These are phyloP conservation scores for Cairina moschata DNA, from an alignment of 2,113 vertebrate genomes.

Conservation along the genomic window DNA sequence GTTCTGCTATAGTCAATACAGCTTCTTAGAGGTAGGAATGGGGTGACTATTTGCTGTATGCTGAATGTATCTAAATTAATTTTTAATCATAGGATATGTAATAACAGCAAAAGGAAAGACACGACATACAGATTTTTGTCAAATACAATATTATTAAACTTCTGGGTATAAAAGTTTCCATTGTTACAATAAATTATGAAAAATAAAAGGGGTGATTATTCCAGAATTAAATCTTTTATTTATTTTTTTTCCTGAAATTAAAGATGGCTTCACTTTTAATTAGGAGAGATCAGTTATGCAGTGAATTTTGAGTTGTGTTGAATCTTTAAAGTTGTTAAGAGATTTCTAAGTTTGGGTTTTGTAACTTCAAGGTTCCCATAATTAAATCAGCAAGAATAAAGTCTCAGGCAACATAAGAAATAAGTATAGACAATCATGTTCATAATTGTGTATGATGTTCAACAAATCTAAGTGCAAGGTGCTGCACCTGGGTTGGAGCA, in stretches of 20 bases:
- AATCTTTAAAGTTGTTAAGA: not conserved
- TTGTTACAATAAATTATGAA: not conserved
- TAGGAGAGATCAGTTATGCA: not conserved
- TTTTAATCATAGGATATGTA: not conserved
- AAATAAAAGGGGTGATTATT: not conserved
- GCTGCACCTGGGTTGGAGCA: too few relatives aligned
- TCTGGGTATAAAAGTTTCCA: not conserved
- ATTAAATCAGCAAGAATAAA: not conserved
- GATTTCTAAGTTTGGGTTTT: not conserved
- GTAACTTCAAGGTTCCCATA: not conserved
- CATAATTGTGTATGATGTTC: not conserved
- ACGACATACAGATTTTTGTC: not conserved
- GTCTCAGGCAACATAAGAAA: not conserved
- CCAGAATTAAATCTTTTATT: not conserved
- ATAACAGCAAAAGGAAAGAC: not conserved
- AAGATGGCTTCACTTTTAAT: not conserved
- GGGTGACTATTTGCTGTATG: not conserved
- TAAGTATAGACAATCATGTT: not conserved
- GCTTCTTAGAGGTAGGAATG: not conserved
- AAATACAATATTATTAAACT: not conserved
- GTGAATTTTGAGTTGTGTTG: not conserved
- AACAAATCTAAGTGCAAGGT: too few relatives aligned
- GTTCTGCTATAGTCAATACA: not conserved
- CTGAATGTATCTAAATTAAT: not conserved
- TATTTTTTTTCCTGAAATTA: not conserved